phyloP scores from a whole-genome alignment of 2,888 invertebrate species.

The Catocala nupta region DNA sequence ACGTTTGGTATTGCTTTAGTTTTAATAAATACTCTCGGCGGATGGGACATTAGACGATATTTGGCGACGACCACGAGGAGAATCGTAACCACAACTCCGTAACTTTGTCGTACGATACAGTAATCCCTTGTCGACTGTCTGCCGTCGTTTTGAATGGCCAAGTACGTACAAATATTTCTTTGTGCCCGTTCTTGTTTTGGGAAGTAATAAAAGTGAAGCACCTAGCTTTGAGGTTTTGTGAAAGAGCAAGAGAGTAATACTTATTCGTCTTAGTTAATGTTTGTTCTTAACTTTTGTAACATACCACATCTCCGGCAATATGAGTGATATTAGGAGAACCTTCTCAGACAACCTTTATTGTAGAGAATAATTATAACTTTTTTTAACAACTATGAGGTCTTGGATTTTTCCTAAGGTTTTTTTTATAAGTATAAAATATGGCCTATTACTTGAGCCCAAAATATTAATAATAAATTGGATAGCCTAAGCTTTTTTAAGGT shows the following conservation, averaged over 20 bases:
- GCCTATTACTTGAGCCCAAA: too few species aligned
- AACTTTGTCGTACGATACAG: constrained; percentile 34
- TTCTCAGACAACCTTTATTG: too few species aligned
- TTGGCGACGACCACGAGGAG: constrained; percentile 38
- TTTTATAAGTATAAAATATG: too few species aligned
- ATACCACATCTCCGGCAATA: neutral
- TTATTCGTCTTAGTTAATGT: neutral
- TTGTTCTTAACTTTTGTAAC: constrained; percentile 7
- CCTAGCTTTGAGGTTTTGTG: constrained; percentile 11
- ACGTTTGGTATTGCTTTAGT: constrained; percentile 46
- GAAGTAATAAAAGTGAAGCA: constrained; percentile 36
- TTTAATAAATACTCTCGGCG: constrained; percentile 48
- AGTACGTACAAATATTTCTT: constrained; percentile 46
- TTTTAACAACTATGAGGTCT: too few species aligned
- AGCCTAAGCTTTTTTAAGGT: too few species aligned
- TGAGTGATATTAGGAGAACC: neutral
- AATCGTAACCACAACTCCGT: constrained; percentile 53
- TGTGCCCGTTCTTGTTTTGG: constrained; percentile 33
- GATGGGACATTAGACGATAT: constrained; percentile 47
- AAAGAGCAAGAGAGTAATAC: constrained; percentile 1
- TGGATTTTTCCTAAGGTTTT: too few species aligned
- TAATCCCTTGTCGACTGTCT: constrained; percentile 55
- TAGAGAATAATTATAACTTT: too few species aligned
- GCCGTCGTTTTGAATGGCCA: constrained; percentile 39
- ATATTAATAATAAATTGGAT: too few species aligned